phyloP scores from a whole-genome alignment of 2,797 vertebrate species.

The Sebastes steindachneri region DNA sequence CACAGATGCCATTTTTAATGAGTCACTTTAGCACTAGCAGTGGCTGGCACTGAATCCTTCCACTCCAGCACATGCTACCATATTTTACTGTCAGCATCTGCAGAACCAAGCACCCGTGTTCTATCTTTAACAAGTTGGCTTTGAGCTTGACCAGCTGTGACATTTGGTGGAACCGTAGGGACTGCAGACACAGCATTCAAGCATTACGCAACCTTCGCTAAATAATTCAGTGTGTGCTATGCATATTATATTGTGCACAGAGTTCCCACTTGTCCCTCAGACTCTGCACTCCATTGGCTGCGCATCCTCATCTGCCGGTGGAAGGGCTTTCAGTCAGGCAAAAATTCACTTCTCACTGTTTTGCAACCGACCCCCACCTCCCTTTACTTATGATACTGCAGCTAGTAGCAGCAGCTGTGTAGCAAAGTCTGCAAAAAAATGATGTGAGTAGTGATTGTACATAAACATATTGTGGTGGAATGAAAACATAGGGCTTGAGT shows the following conservation, averaged over 20 bases:
- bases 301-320: conserved; percentile 17
- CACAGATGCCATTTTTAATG: conserved; percentile 32
- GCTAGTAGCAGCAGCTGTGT: neutral
- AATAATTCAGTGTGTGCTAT: conserved; percentile 69
- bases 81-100: conserved; percentile 38
- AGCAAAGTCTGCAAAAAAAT: neutral
- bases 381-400: neutral
- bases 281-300: conserved; percentile 32
- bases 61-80: neutral
- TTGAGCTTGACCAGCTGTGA: conserved; percentile 70
- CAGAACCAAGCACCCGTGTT: conserved; percentile 27
- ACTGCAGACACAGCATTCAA: conserved; percentile 44
- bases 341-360: neutral
- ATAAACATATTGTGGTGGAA: neutral
- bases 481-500: neutral
- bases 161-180: conserved; percentile 55
- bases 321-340: conserved; percentile 6
- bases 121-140: conserved; percentile 54
- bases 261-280: conserved; percentile 36
- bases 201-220: conserved; percentile 60
- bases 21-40: neutral
- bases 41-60: neutral
- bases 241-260: conserved; percentile 64
- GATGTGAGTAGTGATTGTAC: neutral
- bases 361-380: neutral